These are phyloP conservation scores for Lochmaea crataegi DNA, from an alignment of 2,888 invertebrate genomes.

Conservation along the genomic window DNA sequence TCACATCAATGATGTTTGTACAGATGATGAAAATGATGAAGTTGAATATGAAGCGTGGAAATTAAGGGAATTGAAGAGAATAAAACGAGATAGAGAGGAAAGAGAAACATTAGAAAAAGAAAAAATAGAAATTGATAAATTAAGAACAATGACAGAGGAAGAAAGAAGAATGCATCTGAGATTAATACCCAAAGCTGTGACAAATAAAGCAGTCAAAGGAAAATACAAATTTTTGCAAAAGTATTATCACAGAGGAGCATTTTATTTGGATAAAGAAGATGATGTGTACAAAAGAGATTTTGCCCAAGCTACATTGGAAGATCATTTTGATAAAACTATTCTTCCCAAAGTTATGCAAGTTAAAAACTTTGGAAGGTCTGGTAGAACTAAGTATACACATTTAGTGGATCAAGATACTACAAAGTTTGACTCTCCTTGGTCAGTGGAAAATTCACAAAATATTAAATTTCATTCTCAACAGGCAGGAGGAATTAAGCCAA, in stretches of 20 bases:
- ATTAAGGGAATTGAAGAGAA: slow-evolving; percentile 92
- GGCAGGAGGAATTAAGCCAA: slow-evolving; percentile 93
- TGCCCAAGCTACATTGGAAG: slow-evolving; percentile 82
- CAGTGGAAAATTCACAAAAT: slow-evolving; percentile 89
- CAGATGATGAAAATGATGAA: slow-evolving; percentile 96
- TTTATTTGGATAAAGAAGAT: slow-evolving; percentile 95
- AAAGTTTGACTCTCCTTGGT: slow-evolving; percentile 97
- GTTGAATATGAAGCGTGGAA: slow-evolving; percentile 99
- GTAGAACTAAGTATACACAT: slow-evolving; percentile 98
- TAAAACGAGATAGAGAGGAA: slow-evolving; percentile 97
- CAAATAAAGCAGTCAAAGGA: slow-evolving; percentile 95
- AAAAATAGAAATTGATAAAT: slow-evolving; percentile 85
- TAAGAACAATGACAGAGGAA: slow-evolving; percentile 96
- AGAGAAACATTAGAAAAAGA: slow-evolving; percentile 90
- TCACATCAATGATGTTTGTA: slow-evolving; percentile 86
- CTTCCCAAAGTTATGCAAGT: slow-evolving; percentile 99
- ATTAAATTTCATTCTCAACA: slow-evolving; percentile 87
- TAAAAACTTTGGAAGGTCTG: slow-evolving; percentile 99
- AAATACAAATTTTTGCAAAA: slow-evolving; percentile 99
- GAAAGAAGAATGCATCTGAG: slow-evolving; percentile 89
- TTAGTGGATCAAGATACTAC: slow-evolving; percentile 99
- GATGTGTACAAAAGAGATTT: slow-evolving; percentile 71
- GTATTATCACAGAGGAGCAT: slow-evolving; percentile 99
- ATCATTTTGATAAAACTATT: slow-evolving; percentile 99
- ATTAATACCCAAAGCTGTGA: slow-evolving; percentile 90